A percentile compares a stretch with the other conserved stretches of the same genome.
These are phyloP conservation scores for Oxyura jamaicensis DNA, from an alignment of 2,113 vertebrate genomes.

Conservation along the genomic window DNA sequence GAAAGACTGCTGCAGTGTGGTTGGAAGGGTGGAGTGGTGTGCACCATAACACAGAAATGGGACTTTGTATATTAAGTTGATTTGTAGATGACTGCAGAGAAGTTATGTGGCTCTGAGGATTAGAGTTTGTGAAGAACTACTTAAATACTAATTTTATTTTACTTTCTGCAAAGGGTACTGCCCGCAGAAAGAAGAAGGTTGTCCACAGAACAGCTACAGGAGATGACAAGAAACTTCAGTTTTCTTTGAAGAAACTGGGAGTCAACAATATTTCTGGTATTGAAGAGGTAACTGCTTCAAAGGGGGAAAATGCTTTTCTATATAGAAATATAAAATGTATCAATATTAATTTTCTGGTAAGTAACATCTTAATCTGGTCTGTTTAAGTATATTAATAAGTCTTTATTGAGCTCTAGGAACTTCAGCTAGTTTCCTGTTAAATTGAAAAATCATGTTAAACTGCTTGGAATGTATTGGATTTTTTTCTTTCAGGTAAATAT, in stretches of 20 bases:
- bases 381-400: not conserved
- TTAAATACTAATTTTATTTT: not conserved
- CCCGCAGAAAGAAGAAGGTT: slow-evolving; percentile 98
- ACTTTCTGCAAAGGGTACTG: slow-evolving; percentile 81
- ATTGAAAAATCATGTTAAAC: not conserved
- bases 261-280: slow-evolving; percentile 96
- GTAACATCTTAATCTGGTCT: not conserved
- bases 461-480: not conserved
- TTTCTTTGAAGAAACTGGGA: slow-evolving; percentile 92
- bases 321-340: not conserved
- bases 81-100: not conserved
- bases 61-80: not conserved
- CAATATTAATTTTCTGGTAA: not conserved
- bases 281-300: slow-evolving; percentile 84
- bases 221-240: slow-evolving; percentile 96
- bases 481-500: slow-evolving; percentile 88
- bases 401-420: not conserved
- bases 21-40: not conserved
- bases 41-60: not conserved
- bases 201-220: slow-evolving; percentile 94
- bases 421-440: not conserved
- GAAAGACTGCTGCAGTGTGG: not conserved
- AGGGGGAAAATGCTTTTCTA: not conserved
- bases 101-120: not conserved
- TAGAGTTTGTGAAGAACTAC: not conserved